Percentiles rank a stretch among this genome's conserved stretches.
Evolutionary conservation across 2,797 vertebrate species (phyloP).

Genomic region (Pogonophryne albipinna): DNA sequence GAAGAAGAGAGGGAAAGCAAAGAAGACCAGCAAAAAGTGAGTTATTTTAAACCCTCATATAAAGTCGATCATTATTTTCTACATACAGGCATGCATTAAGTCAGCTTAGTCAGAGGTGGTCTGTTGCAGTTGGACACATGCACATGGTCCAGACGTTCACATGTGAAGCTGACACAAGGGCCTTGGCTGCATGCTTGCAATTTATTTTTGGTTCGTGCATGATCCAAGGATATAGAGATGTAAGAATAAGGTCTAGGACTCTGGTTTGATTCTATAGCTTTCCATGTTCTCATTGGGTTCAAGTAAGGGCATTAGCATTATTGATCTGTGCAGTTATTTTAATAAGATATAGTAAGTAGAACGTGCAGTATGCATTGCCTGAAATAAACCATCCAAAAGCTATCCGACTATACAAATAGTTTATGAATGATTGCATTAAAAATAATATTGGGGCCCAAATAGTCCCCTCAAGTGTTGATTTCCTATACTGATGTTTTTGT

Average conservation of each 20-base stretch:
- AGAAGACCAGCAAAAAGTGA: slow-evolving; percentile 88
- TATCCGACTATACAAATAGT: slow-evolving; percentile 7
- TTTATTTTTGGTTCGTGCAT: slow-evolving; percentile 25
- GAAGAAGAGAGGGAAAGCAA: slow-evolving; percentile 87
- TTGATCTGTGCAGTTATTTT: slow-evolving; percentile 16
- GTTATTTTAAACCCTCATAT: slow-evolving; percentile 32
- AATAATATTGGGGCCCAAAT: slow-evolving; percentile 7
- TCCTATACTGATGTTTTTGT: slow-evolving; percentile 49
- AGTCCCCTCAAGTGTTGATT: not conserved
- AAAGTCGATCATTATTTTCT: not conserved
- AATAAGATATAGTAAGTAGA: slow-evolving; percentile 1
- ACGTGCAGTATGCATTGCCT: slow-evolving; percentile 20
- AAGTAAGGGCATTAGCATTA: not conserved
- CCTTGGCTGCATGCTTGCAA: slow-evolving; percentile 18
- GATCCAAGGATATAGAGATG: slow-evolving; percentile 2
- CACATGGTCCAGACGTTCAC: not conserved
- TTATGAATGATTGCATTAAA: slow-evolving; percentile 9
- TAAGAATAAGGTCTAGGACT: not conserved
- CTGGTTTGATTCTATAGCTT: not conserved
- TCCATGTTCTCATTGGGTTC: not conserved
- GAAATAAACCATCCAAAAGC: slow-evolving; percentile 1
- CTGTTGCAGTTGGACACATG: slow-evolving; percentile 12
- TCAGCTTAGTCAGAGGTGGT: slow-evolving; percentile 7
- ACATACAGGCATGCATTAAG: not conserved
- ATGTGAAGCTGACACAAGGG: slow-evolving; percentile 4